Base-by-base conservation (phyloP, 2,888 invertebrate species). In the Cybosia mesomella region DNA sequence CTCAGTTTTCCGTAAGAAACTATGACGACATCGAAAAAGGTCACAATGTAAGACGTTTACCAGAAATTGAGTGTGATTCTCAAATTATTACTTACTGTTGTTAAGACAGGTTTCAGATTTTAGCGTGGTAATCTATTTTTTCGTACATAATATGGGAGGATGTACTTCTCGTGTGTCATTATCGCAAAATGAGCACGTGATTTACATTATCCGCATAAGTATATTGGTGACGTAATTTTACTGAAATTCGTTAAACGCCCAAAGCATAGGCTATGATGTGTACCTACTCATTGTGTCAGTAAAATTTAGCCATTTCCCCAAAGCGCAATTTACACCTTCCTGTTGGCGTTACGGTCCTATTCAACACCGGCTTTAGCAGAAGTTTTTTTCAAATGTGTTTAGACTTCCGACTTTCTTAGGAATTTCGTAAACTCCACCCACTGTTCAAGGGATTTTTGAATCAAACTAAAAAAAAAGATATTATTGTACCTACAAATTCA, bases 181-280 rank as follows among this genome's bases (percentile, higher is more conserved):
- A 43, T 32, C 54, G 58, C 49, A 32, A 8, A 53, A 49, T 61
- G 21, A 54, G 59, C 77, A 68, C 68, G 74, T 76, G 71, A 76
- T 64, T 24, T 53, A 61, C 69, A 54, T 57, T 64, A 76, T 58
- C 58, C 63, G 74, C 67, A 67, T 36, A 59, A 22, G n/a, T 64
- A 55, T 58, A 62, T 39, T 34, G 68, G 66, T 78, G 77, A 77
- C 80, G 77, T 55, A 72, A 80, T 68, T 68, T 59, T 64, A 49
- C 57, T 67, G 32, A 72, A 66, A 72, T 68, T 64, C 32, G 58
- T 63, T 18, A 57, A 62, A 24, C n/a, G 21, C 18, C 43, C 18
- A 55, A 55, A 55, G 13, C 15, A 22, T 11, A 7, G 22, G 21
- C 7, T n/a, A 32, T 24, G 13, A 28, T n/a, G 13, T 62, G 13